Evolutionary conservation across 2,888 invertebrate species (phyloP).

Genomic region (Ormia ochracea): DNA sequence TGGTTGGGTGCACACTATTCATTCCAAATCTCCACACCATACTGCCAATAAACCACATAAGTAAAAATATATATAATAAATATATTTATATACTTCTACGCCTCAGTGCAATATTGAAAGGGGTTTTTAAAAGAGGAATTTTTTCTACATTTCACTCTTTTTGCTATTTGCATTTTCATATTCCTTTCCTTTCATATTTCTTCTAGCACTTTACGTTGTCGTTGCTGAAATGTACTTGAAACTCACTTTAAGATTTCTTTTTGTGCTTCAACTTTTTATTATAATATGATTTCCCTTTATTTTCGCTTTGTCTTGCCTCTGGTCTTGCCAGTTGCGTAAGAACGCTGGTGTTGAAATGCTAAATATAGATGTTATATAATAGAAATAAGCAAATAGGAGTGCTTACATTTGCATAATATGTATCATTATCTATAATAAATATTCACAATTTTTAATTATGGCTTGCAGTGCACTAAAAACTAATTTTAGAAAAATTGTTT

Average conservation of each 20-base stretch:
- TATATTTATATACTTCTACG: no score
- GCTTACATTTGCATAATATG: no score
- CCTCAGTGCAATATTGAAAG: neutral
- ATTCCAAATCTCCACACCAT: no score
- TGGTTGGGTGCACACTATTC: no score
- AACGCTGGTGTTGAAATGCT: neutral
- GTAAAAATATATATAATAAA: no score
- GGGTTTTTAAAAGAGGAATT: neutral
- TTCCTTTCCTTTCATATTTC: neutral
- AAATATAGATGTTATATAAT: neutral
- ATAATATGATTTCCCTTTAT: neutral
- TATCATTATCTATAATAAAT: neutral
- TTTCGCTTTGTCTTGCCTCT: neutral
- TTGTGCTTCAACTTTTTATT: neutral
- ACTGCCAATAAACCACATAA: no score
- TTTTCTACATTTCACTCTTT: neutral
- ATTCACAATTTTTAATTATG: neutral
- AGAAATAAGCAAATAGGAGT: neutral
- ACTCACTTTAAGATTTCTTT: slow-evolving; percentile 30
- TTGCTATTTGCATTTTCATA: slow-evolving; percentile 13
- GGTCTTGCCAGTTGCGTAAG: neutral
- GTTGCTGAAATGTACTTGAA: slow-evolving; percentile 36
- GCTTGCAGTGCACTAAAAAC: neutral
- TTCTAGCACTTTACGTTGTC: neutral
- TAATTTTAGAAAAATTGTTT: no score